These are phyloP conservation scores for Lineus longissimus DNA, from an alignment of 1,140 invertebrate genomes.

Conservation along the genomic window DNA sequence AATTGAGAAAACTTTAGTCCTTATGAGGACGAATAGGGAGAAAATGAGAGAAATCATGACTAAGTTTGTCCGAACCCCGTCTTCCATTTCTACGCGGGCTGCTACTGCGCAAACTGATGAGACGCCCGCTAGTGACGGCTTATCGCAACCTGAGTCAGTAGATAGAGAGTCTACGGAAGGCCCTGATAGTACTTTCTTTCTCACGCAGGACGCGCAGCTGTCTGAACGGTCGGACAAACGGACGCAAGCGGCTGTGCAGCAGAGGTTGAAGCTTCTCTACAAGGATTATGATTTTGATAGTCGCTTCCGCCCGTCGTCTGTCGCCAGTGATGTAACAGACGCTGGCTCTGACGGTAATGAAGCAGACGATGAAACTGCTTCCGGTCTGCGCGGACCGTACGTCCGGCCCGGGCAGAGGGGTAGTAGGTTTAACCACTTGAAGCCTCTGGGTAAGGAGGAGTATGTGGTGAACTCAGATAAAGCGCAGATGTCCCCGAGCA, in stretches of 20 bases:
- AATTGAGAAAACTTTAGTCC: slow-evolving; percentile 9
- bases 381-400: not conserved
- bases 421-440: not conserved
- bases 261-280: not conserved
- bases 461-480: not conserved
- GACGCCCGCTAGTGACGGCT: not conserved
- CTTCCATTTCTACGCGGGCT: not conserved
- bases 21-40: slow-evolving; percentile 14
- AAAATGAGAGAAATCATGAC: slow-evolving; percentile 12
- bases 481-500: too few species aligned
- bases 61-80: not conserved
- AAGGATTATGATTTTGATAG: too few species aligned
- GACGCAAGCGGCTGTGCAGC: not conserved
- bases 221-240: too few species aligned
- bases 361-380: slow-evolving; percentile 1
- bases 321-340: not conserved
- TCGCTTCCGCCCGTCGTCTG: too few species aligned
- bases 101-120: not conserved
- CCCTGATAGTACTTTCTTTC: slow-evolving; percentile 1
- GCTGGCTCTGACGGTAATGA: not conserved
- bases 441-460: not conserved
- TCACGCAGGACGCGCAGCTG: not conserved
- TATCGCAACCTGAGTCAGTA: not conserved
- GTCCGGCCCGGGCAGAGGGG: not conserved
- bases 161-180: not conserved